These are phyloP conservation scores for Phyllostomus hastatus DNA, from an alignment of 2,113 vertebrate species.

Conservation along the genomic window DNA sequence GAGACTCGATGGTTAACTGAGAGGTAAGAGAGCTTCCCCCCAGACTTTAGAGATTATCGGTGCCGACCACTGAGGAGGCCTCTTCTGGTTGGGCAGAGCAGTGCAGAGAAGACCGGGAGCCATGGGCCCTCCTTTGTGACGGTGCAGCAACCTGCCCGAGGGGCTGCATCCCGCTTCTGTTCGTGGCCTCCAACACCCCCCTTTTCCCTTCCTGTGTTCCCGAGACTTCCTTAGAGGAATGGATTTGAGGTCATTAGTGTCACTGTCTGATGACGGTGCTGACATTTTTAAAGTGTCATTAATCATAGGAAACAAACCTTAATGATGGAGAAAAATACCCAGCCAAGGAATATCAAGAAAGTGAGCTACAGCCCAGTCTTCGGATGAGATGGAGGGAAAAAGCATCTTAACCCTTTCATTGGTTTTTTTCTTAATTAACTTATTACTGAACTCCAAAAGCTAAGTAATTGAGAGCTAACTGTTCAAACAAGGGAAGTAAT, in stretches of 20 bases:
- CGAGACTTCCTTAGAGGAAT: slow-evolving; percentile 47
- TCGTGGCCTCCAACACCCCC: neutral
- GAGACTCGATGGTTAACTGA: neutral
- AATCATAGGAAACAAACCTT: slow-evolving; percentile 68
- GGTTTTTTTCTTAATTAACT: neutral
- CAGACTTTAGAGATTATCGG: neutral
- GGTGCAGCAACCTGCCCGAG: neutral
- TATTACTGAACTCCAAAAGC: neutral
- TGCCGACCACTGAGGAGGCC: neutral
- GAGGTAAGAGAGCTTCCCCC: neutral
- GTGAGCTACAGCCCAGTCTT: slow-evolving; percentile 12
- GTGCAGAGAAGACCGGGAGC: neutral
- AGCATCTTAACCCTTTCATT: slow-evolving; percentile 10
- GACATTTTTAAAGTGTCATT: slow-evolving; percentile 69
- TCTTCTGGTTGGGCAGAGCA: neutral
- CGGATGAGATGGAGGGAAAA: neutral
- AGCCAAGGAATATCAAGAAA: slow-evolving; percentile 47
- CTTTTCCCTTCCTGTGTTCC: slow-evolving; percentile 15
- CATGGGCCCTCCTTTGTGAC: neutral
- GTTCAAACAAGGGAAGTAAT: neutral
- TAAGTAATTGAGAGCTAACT: neutral
- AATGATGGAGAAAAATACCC: slow-evolving; percentile 47
- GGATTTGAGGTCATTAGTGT: slow-evolving; percentile 50
- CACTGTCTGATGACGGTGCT: slow-evolving; percentile 57
- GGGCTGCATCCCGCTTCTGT: neutral